Percentiles rank a stretch among this genome's conserved stretches.
Evolutionary conservation across 2,888 invertebrate species (phyloP).

Genomic region (Xestia sexstrigata): DNA sequence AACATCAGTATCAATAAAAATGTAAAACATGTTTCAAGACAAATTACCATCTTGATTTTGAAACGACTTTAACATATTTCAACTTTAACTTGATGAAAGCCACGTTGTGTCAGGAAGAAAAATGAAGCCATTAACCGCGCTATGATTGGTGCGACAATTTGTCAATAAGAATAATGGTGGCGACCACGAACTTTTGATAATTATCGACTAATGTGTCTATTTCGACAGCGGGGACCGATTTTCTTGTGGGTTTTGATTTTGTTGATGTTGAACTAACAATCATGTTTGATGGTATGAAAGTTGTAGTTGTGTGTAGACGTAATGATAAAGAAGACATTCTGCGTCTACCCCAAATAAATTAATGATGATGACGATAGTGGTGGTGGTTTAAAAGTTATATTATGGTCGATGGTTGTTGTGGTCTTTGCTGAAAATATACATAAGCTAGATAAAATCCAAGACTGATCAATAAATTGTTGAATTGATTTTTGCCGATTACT

Average conservation of each 20-base stretch:
- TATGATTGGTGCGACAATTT: slow-evolving; percentile 71
- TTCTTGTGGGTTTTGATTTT: slow-evolving; percentile 40
- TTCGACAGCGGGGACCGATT: slow-evolving; percentile 45
- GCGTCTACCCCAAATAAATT: background rate
- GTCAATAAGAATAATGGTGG: slow-evolving; percentile 72
- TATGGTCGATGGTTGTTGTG: background rate
- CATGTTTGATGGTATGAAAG: background rate
- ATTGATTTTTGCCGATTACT: background rate
- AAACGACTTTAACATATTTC: slow-evolving; percentile 50
- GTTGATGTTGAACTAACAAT: slow-evolving; percentile 7
- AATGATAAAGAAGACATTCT: background rate
- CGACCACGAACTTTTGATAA: slow-evolving; percentile 62
- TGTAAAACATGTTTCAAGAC: slow-evolving; percentile 13
- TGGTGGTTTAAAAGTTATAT: background rate
- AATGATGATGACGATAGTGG: background rate
- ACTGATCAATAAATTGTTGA: background rate
- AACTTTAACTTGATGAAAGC: slow-evolving; percentile 50
- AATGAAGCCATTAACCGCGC: slow-evolving; percentile 65
- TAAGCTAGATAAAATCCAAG: background rate
- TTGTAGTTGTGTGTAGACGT: background rate
- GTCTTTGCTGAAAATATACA: background rate
- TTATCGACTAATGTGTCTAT: slow-evolving; percentile 56
- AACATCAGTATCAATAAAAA: slow-evolving; percentile 10
- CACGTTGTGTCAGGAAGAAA: slow-evolving; percentile 58
- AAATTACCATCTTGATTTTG: slow-evolving; percentile 27